Evolutionary conservation across 2,113 vertebrate species (phyloP), one percentile per base, ranked within the genome.

Genomic region (Azemiops feae): DNA sequence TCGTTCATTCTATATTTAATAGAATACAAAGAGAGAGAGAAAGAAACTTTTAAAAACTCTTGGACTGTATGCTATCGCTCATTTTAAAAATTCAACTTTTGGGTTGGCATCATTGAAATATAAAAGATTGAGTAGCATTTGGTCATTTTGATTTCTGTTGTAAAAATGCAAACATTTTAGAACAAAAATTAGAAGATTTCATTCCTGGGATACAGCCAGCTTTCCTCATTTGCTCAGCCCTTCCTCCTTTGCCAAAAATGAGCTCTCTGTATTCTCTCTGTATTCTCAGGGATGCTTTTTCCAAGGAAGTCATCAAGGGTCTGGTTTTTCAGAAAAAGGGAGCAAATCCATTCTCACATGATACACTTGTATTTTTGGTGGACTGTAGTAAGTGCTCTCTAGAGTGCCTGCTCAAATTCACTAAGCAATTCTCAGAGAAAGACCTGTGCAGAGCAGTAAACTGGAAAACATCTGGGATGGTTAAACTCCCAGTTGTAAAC

Each of bases 111-210:
- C 0, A 7, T 10, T 20, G 89, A 14, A 8, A 69, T 54, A 34
- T 43, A 0, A 90, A 47, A 54, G 0, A 0, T 18, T 1, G 6
- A 0, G 10, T 58, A 74, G 50, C 39, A 81, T 20, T 0, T 25
- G 0, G 88, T 55, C 53, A 0, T 27, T 91, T 12, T 10, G 14
- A 54, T 7, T 30, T 64, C n/a, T 64, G 47, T 60, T 30, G 30
- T 52, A n/a, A 60, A 87, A 93, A 89, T n/a, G 43, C 92, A 12
- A 57, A 54, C 20, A 5, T 85, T 50, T n/a, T 92, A 88, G 7
- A 47, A 6, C 2, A 23, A 55, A 85, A 23, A 16, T 22, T 52
- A 54, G 30, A 87, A n/a, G 58, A 25, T 58, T 45, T 39, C n/a
- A 18, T 11, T 30, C 18, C n/a, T 3, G 9, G 39, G 12, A 43